Conservation (phyloP, 1,140 invertebrate species). For the Macrobrachium rosenbergii region DNA sequence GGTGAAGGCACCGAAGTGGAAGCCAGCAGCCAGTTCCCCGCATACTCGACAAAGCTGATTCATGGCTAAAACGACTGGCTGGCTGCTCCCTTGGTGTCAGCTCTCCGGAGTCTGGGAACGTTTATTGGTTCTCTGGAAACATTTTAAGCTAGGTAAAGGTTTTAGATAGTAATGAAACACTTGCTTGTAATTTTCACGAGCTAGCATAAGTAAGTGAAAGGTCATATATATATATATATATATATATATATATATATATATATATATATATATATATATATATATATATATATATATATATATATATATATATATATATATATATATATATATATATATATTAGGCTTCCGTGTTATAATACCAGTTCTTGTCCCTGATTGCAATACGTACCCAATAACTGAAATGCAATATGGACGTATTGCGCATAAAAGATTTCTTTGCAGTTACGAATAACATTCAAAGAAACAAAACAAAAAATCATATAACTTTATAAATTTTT, state of each 20-base stretch:
- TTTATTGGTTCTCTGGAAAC: not conserved
- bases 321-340: not conserved
- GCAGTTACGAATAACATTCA: too few relatives aligned
- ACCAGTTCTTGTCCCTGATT: too few relatives aligned
- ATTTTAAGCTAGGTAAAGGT: not conserved
- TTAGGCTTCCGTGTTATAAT: too few relatives aligned
- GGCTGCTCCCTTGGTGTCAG: not conserved
- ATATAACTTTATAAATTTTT: too few relatives aligned
- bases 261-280: not conserved
- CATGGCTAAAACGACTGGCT: slow-evolving; percentile 67
- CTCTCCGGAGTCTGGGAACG: too few relatives aligned
- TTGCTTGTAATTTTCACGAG: not conserved
- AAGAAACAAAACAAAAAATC: too few relatives aligned
- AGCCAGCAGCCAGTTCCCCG: slow-evolving; percentile 42
- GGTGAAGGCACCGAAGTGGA: slow-evolving; percentile 81
- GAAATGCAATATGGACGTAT: too few relatives aligned
- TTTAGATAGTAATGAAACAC: not conserved
- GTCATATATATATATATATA: too few relatives aligned
- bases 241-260: too few relatives aligned
- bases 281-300: too few relatives aligned
- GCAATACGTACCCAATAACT: too few relatives aligned
- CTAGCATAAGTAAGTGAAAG: not conserved
- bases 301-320: not conserved
- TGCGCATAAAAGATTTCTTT: too few relatives aligned
- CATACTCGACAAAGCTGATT: slow-evolving; percentile 82